Evolutionary conservation across 2,113 vertebrate species (phyloP).

Genomic region (Cinclus mexicanus): DNA sequence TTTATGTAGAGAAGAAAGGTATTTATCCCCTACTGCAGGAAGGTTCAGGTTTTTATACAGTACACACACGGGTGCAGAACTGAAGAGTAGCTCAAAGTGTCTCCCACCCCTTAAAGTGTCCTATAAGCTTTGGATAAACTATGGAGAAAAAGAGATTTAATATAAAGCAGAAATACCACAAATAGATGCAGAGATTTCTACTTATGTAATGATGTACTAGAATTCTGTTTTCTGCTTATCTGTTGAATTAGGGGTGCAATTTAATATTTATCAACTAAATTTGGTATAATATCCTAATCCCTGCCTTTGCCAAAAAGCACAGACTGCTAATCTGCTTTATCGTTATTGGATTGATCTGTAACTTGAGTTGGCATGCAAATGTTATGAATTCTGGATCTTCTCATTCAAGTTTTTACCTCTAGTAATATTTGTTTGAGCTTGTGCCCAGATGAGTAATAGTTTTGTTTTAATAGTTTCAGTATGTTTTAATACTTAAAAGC

Average conservation of each 20-base stretch:
- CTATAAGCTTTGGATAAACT: neutral
- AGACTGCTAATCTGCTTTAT: neutral
- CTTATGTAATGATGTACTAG: neutral
- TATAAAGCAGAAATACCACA: neutral
- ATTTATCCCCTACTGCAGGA: neutral
- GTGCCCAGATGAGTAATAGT: neutral
- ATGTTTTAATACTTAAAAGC: constrained; percentile 6
- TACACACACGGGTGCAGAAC: neutral
- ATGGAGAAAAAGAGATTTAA: neutral
- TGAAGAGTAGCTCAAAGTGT: neutral
- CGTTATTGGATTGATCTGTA: neutral
- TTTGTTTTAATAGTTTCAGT: neutral
- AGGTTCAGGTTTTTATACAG: neutral
- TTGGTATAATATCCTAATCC: neutral
- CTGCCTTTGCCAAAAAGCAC: neutral
- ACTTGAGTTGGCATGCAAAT: neutral
- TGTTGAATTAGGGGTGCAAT: neutral
- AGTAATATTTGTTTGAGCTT: neutral
- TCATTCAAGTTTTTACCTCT: neutral
- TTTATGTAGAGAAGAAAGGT: neutral
- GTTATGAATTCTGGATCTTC: neutral
- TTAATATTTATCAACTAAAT: neutral
- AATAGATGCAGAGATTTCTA: neutral
- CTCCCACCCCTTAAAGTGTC: neutral
- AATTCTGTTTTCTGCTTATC: neutral